These are phyloP conservation scores for Notodonta ziczac DNA, from an alignment of 2,888 invertebrate genomes.

Conservation along the genomic window DNA sequence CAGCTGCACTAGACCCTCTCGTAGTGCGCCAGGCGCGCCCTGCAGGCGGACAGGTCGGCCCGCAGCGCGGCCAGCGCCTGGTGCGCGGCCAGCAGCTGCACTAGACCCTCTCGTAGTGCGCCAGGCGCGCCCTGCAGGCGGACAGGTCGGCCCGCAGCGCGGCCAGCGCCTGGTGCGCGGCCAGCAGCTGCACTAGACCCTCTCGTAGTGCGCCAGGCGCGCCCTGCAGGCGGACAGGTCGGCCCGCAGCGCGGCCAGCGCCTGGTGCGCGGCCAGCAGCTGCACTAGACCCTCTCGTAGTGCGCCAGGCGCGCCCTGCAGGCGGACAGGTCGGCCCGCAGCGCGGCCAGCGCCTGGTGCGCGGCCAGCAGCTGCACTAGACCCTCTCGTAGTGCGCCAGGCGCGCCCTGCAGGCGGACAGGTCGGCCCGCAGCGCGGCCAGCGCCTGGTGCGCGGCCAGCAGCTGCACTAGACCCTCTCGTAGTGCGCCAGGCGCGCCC, in stretches of 20 bases:
- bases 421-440: conserved; percentile 23
- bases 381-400: conserved; percentile 90
- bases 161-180: conserved; percentile 32
- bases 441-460: conserved; percentile 4
- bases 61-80: conserved; percentile 28
- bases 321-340: conserved; percentile 17
- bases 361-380: conserved; percentile 6
- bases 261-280: conserved; percentile 43
- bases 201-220: conserved; percentile 8
- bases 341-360: conserved; percentile 14
- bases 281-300: conserved; percentile 85
- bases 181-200: conserved; percentile 19
- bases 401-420: conserved; percentile 69
- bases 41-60: conserved; percentile 10
- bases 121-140: conserved; percentile 23
- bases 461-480: conserved; percentile 64
- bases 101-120: conserved; percentile 13
- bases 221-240: conserved; percentile 32
- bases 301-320: conserved; percentile 87
- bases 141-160: conserved; percentile 22
- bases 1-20: conserved; percentile 64
- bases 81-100: conserved; percentile 34
- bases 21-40: conserved; percentile 90
- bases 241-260: conserved; percentile 26
- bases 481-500: conserved; percentile 90